A percentile compares a stretch with the other conserved stretches of the same genome.
These are phyloP conservation scores for Crotophaga sulcirostris DNA, from an alignment of 2,113 vertebrate species.

Conservation along the genomic window DNA sequence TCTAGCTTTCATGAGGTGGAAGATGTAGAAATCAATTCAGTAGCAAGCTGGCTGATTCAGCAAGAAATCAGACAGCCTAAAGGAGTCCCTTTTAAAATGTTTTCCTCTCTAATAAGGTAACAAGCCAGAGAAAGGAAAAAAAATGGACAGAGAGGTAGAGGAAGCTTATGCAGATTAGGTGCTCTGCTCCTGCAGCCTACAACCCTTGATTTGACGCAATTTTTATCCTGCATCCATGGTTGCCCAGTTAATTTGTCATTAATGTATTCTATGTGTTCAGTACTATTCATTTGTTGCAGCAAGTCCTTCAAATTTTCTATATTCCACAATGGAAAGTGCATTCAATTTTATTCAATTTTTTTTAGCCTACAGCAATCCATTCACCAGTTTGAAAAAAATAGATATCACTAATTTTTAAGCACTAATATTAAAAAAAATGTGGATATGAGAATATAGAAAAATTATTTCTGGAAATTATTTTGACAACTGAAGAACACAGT, in stretches of 20 bases:
- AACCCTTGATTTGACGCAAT: neutral
- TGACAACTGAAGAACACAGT: neutral
- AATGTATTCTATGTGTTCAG: neutral
- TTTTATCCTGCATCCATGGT: neutral
- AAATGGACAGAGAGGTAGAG: neutral
- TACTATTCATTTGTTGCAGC: neutral
- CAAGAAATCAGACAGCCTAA: neutral
- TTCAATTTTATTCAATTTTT: neutral
- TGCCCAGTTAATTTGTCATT: conserved; percentile 22
- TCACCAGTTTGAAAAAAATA: conserved; percentile 33
- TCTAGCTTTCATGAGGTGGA: conserved; percentile 25
- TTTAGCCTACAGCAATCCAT: neutral
- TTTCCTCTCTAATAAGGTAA: conserved; percentile 44
- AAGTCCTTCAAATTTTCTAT: neutral
- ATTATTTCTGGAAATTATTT: neutral
- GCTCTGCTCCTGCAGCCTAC: neutral
- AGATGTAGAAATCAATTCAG: conserved; percentile 40
- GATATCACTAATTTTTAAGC: conserved; percentile 14
- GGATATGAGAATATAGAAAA: neutral
- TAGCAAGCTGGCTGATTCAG: conserved; percentile 54
- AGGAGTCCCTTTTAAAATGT: conserved; percentile 13
- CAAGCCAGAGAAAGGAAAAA: neutral
- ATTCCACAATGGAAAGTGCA: neutral
- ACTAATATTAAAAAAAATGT: neutral
- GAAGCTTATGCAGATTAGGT: conserved; percentile 1